phyloP scores from a whole-genome alignment of 2,888 invertebrate species.

The Rosalia funebris region DNA sequence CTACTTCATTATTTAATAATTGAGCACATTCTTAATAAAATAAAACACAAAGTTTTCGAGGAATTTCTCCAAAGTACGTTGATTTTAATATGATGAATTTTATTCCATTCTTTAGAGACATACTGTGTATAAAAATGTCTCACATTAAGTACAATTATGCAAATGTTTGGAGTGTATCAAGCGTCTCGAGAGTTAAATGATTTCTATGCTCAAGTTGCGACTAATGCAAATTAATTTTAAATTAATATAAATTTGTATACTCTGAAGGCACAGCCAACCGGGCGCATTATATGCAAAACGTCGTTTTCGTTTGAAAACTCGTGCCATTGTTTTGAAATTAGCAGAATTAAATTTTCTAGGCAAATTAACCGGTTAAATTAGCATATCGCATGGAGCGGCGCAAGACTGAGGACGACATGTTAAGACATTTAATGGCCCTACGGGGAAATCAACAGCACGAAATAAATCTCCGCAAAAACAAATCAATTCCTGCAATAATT shows the following conservation, averaged over 20 bases:
- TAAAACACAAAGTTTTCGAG: no score
- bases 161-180: no score
- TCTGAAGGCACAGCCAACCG: neutral
- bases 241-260: neutral
- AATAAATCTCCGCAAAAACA: conserved; percentile 44
- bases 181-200: no score
- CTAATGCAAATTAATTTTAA: neutral
- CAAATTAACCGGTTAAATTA: conserved; percentile 37
- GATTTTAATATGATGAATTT: no score
- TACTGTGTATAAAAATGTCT: no score
- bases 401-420: conserved; percentile 38
- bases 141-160: no score
- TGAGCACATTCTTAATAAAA: no score
- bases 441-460: conserved; percentile 45
- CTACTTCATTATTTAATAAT: no score
- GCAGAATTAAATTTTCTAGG: conserved; percentile 29
- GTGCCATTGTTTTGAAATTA: conserved; percentile 20
- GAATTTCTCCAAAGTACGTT: no score
- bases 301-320: conserved; percentile 17
- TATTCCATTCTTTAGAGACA: no score
- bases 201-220: no score
- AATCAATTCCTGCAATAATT: conserved; percentile 42
- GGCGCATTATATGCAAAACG: conserved; percentile 3
- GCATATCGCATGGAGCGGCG: conserved; percentile 32
- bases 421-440: conserved; percentile 44